phyloP scores from a whole-genome alignment of 2,888 invertebrate species.

The Unio pictorum region DNA sequence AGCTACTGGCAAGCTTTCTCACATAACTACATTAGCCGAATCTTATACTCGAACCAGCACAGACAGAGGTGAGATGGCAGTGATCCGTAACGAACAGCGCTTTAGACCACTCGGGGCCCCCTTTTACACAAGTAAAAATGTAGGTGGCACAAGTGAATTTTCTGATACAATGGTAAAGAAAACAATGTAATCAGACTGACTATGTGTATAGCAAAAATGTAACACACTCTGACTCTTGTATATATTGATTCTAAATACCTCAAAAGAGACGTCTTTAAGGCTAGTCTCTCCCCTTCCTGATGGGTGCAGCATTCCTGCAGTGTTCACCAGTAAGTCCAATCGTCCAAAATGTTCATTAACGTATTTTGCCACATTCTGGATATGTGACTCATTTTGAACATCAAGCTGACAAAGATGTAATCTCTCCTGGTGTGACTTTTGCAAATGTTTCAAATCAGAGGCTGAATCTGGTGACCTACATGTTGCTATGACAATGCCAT shows the following conservation, averaged over 20 bases:
- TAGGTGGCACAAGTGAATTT: too few relatives aligned
- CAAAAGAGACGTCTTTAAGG: conserved; percentile 45
- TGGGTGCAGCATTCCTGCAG: conserved; percentile 58
- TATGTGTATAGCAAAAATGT: too few relatives aligned
- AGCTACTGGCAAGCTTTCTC: too few relatives aligned
- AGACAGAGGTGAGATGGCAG: too few relatives aligned
- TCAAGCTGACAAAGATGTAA: conserved; percentile 43
- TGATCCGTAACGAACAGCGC: too few relatives aligned
- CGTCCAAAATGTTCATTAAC: conserved; percentile 41
- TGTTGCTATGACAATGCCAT: conserved; percentile 50
- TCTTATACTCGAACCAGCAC: too few relatives aligned
- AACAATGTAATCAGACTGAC: too few relatives aligned
- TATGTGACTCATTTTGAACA: conserved; percentile 44
- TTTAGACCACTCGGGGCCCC: too few relatives aligned
- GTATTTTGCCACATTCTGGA: conserved; percentile 32
- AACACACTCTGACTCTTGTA: too few relatives aligned
- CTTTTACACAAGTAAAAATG: too few relatives aligned
- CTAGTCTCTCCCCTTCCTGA: conserved; percentile 58
- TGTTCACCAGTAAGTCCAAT: conserved; percentile 60
- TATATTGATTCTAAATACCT: conserved; percentile 31
- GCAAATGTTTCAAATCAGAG: conserved; percentile 33
- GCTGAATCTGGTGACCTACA: conserved; percentile 48
- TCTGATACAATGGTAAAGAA: too few relatives aligned
- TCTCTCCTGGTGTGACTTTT: conserved; percentile 17
- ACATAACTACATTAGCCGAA: too few relatives aligned